Base-by-base conservation (phyloP, 2,797 vertebrate genomes). In the Onychomys arenicola region DNA sequence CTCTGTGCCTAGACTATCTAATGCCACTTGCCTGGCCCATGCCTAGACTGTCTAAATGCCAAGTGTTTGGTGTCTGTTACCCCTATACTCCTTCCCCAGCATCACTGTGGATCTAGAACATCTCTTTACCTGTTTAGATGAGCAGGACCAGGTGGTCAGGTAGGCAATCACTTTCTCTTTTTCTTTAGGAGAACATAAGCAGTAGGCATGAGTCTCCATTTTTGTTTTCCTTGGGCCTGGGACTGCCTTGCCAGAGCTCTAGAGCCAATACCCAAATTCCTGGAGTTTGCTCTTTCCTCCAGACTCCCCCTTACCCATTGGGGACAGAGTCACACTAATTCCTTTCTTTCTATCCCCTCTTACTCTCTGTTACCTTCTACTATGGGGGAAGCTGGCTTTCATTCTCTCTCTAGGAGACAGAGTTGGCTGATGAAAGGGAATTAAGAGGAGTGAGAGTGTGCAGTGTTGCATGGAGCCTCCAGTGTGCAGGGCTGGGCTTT, bases 371-470 rank as follows among this genome's bases (percentile, higher is more conserved):
- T 95, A 71, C 87, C 93, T 90, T 80, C 5, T 49, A 83, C 90
- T 40, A 4, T 55, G 69, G 93, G 97, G n/a, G 92, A 84, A 96
- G 94, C 90, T 94, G 90, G 85, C 95, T 98, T 98, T 95, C 96
- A 94, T 96, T 87, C 83, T 93, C 89, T 97, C 92, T 93, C 91
- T 69, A 84, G 89, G 90, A 96, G 93, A 65, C 67, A 82, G 91
- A 93, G 37, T 75, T 95, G 85, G 71, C 89, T 96, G 29, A 37
- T 5, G 2, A 80, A 21, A 85, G 17, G 43, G 25, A 52, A n/a
- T 86, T 32, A 43, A 57, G 13, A 37, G 19, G 63, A 77, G 9
- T 77, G 27, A 82, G 25, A 2, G 10, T 55, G 34, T 25, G 27
- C 13, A 11, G 5, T 11, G 34, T 37, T 61, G 2, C 37, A 0